These are phyloP conservation scores for Epinephelus coioides DNA, from an alignment of 2,797 vertebrate species.

Conservation along the genomic window DNA sequence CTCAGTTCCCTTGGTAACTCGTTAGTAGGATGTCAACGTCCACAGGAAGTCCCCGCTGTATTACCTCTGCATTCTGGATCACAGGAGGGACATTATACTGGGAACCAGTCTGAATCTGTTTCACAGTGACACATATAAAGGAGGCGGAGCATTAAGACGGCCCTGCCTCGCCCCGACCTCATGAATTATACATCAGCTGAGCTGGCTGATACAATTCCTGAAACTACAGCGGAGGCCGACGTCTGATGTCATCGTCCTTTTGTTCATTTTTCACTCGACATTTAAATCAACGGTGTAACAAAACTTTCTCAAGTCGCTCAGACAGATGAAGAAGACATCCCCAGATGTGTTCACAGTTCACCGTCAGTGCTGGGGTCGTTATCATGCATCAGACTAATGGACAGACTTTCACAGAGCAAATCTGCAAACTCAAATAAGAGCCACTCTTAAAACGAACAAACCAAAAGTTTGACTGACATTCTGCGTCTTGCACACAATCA, in stretches of 20 bases:
- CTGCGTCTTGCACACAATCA: too few relatives aligned
- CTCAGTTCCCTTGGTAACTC: constrained; percentile 70
- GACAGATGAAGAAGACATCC: neutral
- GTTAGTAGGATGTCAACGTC: constrained; percentile 59
- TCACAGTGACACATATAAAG: constrained; percentile 44
- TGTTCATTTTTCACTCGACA: neutral
- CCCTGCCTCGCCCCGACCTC: constrained; percentile 7
- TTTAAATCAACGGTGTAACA: neutral
- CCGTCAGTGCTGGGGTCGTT: too few relatives aligned
- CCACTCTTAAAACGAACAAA: too few relatives aligned
- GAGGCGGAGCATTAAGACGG: constrained; percentile 24
- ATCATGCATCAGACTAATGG: too few relatives aligned
- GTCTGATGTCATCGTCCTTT: constrained; percentile 23
- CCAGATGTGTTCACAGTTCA: too few relatives aligned
- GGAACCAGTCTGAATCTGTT: constrained; percentile 64
- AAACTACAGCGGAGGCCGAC: constrained; percentile 29
- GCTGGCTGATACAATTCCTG: constrained; percentile 49
- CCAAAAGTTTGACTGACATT: too few relatives aligned
- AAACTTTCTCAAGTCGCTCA: neutral
- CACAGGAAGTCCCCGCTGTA: constrained; percentile 9
- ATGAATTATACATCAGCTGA: constrained; percentile 66
- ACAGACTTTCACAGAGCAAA: too few relatives aligned
- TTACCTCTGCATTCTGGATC: constrained; percentile 29
- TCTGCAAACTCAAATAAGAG: too few relatives aligned
- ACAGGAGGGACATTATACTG: constrained; percentile 35